phyloP scores from a whole-genome alignment of 2,113 vertebrate species.

The Burhinus oedicnemus region DNA sequence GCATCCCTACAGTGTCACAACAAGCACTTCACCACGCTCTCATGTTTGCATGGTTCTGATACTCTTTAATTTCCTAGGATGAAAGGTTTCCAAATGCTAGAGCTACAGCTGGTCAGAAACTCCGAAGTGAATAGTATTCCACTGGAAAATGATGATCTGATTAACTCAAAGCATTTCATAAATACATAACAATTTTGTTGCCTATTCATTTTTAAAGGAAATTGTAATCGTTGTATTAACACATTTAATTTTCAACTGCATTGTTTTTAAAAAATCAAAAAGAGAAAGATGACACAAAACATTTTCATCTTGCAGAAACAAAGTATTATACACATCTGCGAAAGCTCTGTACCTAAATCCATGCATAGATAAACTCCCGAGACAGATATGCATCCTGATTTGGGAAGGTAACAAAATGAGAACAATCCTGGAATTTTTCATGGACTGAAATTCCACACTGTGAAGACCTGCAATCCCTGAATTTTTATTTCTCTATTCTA shows the following conservation, averaged over 20 bases:
- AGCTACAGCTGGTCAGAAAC: neutral
- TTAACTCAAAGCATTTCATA: neutral
- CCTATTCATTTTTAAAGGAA: neutral
- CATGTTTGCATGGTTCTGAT: neutral
- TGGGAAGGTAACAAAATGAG: neutral
- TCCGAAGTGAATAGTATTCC: neutral
- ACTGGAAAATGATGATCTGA: neutral
- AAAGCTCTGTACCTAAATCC: neutral
- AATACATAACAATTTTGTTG: neutral
- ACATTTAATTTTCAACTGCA: neutral
- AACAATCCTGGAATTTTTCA: neutral
- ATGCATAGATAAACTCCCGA: neutral
- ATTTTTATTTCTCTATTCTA: neutral
- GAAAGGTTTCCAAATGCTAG: neutral
- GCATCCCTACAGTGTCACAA: neutral
- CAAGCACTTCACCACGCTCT: rapidly evolving
- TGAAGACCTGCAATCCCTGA: neutral
- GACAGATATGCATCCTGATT: neutral
- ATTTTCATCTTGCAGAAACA: neutral
- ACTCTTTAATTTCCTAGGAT: neutral
- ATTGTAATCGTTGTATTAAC: neutral
- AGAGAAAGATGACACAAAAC: rapidly evolving
- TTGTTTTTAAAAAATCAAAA: neutral
- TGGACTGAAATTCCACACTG: neutral
- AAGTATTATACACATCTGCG: neutral